These are phyloP conservation scores for Napeogenes sylphis DNA, from an alignment of 2,888 invertebrate genomes.

Conservation along the genomic window DNA sequence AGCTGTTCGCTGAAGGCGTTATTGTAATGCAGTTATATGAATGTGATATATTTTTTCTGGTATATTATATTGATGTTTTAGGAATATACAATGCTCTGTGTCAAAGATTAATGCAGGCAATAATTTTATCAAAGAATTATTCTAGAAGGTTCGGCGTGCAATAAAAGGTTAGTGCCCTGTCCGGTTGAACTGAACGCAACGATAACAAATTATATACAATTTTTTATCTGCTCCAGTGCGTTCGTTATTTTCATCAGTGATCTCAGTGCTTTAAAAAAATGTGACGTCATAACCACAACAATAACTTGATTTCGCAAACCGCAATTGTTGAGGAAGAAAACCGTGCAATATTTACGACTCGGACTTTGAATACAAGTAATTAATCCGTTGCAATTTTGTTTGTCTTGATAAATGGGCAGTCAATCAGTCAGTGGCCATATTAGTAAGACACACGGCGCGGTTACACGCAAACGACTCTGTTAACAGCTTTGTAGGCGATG, in stretches of 20 bases:
- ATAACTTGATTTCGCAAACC: slow-evolving; percentile 6
- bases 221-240: slow-evolving; percentile 21
- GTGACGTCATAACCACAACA: slow-evolving; percentile 18
- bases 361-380: slow-evolving; percentile 14
- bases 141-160: slow-evolving; percentile 3
- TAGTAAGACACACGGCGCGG: slow-evolving; percentile 25
- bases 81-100: neutral
- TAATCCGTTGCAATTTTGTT: slow-evolving; percentile 18
- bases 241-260: slow-evolving; percentile 44
- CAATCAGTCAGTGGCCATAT: slow-evolving; percentile 21
- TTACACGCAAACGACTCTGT: slow-evolving; percentile 26
- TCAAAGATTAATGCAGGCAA: neutral
- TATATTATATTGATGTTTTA: neutral
- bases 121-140: slow-evolving; percentile 3
- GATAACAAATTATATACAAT: slow-evolving; percentile 27
- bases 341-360: slow-evolving; percentile 9
- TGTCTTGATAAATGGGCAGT: slow-evolving; percentile 22
- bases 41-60: neutral
- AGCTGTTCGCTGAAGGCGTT: no score
- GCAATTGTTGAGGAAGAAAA: slow-evolving; percentile 15
- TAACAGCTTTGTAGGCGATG: slow-evolving; percentile 25
- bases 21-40: no score
- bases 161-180: slow-evolving; percentile 22
- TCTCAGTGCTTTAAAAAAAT: slow-evolving; percentile 43
- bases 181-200: slow-evolving; percentile 14